These are phyloP conservation scores for Serilophus lunatus DNA, from an alignment of 2,113 vertebrate genomes.

Conservation along the genomic window DNA sequence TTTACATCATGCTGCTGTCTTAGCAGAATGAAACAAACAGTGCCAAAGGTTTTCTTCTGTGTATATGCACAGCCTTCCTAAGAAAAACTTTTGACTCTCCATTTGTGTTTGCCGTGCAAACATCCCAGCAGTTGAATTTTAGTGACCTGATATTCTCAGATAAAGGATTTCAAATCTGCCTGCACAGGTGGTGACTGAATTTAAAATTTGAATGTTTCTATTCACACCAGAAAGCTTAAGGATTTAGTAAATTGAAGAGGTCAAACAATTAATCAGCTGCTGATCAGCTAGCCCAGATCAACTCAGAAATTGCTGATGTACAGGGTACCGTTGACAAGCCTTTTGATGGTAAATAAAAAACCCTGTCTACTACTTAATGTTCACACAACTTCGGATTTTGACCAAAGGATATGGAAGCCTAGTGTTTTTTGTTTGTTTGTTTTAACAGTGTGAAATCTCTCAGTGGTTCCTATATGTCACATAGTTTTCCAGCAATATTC, in stretches of 20 bases:
- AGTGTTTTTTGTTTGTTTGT: not conserved
- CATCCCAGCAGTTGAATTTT: not conserved
- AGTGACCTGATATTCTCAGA: not conserved
- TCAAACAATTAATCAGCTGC: not conserved
- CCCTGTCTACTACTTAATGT: not conserved
- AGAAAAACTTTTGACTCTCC: not conserved
- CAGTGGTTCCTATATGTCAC: rapidly evolving
- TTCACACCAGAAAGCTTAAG: not conserved
- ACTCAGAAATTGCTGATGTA: not conserved
- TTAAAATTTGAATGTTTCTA: not conserved
- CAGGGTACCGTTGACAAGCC: not conserved
- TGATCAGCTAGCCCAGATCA: not conserved
- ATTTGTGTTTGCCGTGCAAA: not conserved
- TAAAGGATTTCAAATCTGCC: not conserved
- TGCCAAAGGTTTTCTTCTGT: constrained; percentile 8
- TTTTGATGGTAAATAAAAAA: not conserved
- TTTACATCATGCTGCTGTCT: not conserved
- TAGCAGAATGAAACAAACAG: not conserved
- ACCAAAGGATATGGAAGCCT: not conserved
- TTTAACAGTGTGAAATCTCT: not conserved
- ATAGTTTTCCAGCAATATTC: not conserved
- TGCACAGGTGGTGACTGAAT: not conserved
- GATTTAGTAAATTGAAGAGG: not conserved
- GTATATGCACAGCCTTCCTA: not conserved
- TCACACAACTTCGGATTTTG: not conserved